These are phyloP conservation scores for Eulacestoma nigropectus DNA, from an alignment of 2,113 vertebrate species.

Conservation along the genomic window DNA sequence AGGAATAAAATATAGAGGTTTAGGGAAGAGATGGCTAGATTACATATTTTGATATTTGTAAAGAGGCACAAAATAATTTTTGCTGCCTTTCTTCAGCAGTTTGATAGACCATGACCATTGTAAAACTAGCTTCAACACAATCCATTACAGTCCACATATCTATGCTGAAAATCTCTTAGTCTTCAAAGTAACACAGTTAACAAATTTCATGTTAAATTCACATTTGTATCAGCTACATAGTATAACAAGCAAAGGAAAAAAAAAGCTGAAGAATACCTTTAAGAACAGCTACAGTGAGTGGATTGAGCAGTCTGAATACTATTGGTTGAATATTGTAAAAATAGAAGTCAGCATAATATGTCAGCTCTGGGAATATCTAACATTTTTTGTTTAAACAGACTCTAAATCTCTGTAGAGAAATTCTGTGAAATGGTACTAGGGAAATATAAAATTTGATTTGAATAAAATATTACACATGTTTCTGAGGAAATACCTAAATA, in stretches of 20 bases:
- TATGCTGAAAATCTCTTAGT: neutral
- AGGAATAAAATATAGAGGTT: neutral
- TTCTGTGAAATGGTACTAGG: neutral
- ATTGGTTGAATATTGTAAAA: neutral
- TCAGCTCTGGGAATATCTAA: neutral
- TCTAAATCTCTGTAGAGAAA: neutral
- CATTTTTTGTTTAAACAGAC: neutral
- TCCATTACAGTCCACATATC: neutral
- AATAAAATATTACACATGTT: neutral
- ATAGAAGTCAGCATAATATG: neutral
- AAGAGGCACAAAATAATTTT: neutral
- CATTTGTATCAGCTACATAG: neutral
- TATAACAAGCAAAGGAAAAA: neutral
- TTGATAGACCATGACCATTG: neutral
- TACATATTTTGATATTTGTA: neutral
- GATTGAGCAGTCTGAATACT: neutral
- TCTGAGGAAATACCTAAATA: constrained; percentile 8
- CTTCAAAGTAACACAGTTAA: neutral
- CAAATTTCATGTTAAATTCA: neutral
- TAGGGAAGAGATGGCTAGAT: neutral
- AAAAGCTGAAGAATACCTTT: neutral
- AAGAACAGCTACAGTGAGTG: neutral
- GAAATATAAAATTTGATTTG: neutral
- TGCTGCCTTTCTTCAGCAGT: neutral
- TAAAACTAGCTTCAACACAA: neutral